phyloP scores from a whole-genome alignment of 2,888 invertebrate genomes.

The Epiblema foenella region DNA sequence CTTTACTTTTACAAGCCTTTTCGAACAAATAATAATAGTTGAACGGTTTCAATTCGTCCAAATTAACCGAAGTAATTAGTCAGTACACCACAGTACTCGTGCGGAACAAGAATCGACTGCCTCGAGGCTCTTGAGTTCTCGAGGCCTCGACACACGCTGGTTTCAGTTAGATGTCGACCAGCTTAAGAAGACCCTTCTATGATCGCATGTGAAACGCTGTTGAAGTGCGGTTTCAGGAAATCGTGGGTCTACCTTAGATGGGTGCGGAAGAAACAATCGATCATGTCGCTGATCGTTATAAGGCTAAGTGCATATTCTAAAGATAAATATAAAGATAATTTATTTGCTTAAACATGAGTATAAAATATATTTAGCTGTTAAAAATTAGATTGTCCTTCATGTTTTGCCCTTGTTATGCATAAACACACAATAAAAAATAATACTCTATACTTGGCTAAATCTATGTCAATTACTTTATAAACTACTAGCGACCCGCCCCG shows the following conservation, averaged over 20 bases:
- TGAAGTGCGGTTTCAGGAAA: slow-evolving; percentile 7
- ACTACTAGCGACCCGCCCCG: too few relatives aligned
- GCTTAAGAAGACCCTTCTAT: background rate
- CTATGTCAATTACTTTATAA: too few relatives aligned
- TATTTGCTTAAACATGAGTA: too few relatives aligned
- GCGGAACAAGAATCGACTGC: slow-evolving; percentile 50
- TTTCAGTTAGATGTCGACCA: background rate
- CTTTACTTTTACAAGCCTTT: too few relatives aligned
- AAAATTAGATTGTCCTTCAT: too few relatives aligned
- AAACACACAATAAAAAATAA: too few relatives aligned
- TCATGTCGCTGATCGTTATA: slow-evolving; percentile 8
- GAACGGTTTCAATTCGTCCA: slow-evolving; percentile 45
- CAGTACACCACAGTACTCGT: slow-evolving; percentile 24
- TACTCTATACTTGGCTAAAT: too few relatives aligned
- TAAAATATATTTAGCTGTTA: too few relatives aligned
- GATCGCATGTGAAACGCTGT: too few relatives aligned
- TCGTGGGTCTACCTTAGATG: slow-evolving; percentile 1
- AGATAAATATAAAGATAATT: too few relatives aligned
- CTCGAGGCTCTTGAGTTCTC: too few relatives aligned
- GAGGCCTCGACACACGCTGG: slow-evolving; percentile 50
- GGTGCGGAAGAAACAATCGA: slow-evolving; percentile 19
- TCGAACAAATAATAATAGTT: background rate
- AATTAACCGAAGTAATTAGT: slow-evolving; percentile 41
- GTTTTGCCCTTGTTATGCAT: too few relatives aligned
- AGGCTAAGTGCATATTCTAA: slow-evolving; percentile 1